These are phyloP conservation scores for Rhyzopertha dominica DNA, from an alignment of 1,140 invertebrate species.

Conservation along the genomic window DNA sequence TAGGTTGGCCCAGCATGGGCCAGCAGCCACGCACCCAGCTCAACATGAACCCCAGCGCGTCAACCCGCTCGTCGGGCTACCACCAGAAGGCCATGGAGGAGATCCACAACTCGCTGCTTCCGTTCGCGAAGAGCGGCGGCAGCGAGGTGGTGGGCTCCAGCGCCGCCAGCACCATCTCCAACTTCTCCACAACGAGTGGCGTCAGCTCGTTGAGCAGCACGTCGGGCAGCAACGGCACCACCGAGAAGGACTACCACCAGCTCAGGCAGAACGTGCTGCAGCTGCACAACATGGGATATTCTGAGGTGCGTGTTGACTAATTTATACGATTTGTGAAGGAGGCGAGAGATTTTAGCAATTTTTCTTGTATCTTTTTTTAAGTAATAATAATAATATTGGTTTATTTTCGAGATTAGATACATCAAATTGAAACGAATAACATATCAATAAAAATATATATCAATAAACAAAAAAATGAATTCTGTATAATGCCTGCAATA, in stretches of 20 bases:
- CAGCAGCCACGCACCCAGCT: constrained; percentile 46
- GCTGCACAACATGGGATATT: constrained; percentile 56
- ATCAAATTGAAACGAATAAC: too few relatives aligned
- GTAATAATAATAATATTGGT: too few relatives aligned
- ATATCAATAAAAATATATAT: too few relatives aligned
- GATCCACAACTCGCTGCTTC: constrained; percentile 78
- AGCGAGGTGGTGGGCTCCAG: constrained; percentile 61
- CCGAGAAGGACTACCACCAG: constrained; percentile 49
- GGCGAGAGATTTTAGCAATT: too few relatives aligned
- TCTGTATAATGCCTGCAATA: too few relatives aligned
- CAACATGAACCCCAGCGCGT: constrained; percentile 59
- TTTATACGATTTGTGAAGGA: constrained; percentile 6
- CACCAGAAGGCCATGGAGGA: constrained; percentile 82
- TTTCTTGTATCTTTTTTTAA: too few relatives aligned
- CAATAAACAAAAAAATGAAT: too few relatives aligned
- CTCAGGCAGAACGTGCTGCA: constrained; percentile 46
- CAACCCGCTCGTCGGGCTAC: constrained; percentile 71
- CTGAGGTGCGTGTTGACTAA: constrained; percentile 48
- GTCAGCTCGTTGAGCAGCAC: constrained; percentile 49
- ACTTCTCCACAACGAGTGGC: constrained; percentile 60
- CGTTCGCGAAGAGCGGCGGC: constrained; percentile 71
- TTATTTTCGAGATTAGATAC: too few relatives aligned
- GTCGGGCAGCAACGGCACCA: constrained; percentile 59
- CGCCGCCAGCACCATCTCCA: constrained; percentile 69
- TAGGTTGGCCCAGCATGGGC: constrained; percentile 59